A percentile compares a stretch with the other conserved stretches of the same genome.
phyloP scores from a whole-genome alignment of 35 echinoderm and acorn worm species.

The Patiria miniata region DNA sequence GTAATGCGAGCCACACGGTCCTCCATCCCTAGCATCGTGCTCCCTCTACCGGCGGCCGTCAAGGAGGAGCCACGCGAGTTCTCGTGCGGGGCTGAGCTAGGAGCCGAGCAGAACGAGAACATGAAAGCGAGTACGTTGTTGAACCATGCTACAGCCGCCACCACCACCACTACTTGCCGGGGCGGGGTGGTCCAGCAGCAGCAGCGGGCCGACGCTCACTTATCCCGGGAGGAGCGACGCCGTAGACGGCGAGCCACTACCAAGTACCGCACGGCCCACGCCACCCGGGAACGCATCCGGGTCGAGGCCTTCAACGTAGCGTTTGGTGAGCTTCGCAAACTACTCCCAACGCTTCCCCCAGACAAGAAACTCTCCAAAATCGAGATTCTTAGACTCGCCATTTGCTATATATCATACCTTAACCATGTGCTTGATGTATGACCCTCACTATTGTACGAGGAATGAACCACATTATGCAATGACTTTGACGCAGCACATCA shows the following conservation, averaged over 20 bases:
- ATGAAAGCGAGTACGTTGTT: constrained; percentile 3
- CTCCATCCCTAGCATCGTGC: constrained; percentile 27
- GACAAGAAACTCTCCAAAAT: constrained; percentile 96
- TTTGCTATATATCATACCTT: constrained; percentile 96
- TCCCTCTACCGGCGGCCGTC: constrained; percentile 3
- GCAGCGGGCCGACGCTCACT: constrained; percentile 56
- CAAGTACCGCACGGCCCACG: constrained; percentile 94
- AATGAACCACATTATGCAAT: no score
- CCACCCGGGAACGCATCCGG: constrained; percentile 82
- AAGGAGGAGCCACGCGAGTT: constrained; percentile 27
- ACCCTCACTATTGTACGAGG: neutral
- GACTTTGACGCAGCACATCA: no score
- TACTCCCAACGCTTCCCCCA: constrained; percentile 86
- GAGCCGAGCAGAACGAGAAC: constrained; percentile 22
- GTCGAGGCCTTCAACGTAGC: constrained; percentile 96
- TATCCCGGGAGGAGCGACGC: constrained; percentile 81
- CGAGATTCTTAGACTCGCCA: constrained; percentile 91
- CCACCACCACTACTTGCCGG: neutral
- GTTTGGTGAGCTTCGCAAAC: constrained; percentile 80
- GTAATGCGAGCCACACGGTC: neutral
- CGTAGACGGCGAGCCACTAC: constrained; percentile 80
- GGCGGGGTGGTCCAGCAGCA: constrained; percentile 21
- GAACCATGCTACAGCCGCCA: no score
- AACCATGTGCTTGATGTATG: constrained; percentile 92
- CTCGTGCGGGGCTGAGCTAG: neutral